Evolutionary conservation across 2,113 vertebrate species (phyloP), one percentile per base, ranked within the genome.

Genomic region (Halichoeres trimaculatus): DNA sequence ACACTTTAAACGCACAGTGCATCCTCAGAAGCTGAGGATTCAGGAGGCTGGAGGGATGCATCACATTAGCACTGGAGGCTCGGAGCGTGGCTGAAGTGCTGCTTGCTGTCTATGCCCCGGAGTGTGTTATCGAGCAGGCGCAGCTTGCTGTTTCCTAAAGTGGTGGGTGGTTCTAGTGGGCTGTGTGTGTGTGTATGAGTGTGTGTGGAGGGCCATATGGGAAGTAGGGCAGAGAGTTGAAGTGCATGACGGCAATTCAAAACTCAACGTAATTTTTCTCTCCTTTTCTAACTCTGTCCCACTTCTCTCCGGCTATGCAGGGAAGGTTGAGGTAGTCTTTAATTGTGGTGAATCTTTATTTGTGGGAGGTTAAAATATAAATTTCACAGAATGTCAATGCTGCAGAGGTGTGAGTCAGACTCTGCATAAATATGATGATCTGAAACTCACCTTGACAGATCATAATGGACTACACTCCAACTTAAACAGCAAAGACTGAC

Each of bases 51-150:
- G 50, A 74, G 60, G 50, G 38, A 61, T 36, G 67, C 41, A 61
- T 72, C 36, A 40, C 34, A 73, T 76, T 78, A 75, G 34, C 57
- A 35, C 41, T 45, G 38, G 8, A 45, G 24, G 67, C 57, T 72
- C 36, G 24, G 23, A 36, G 38, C 23, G 17, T 12, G 56, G 64
- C 11, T 80, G 22, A 64, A 68, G 70, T 52, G 52, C 30, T 54
- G 63, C 72, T 56, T 1, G 50, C 36, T 26, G 26, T 56, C 59
- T 35, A 3, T 62, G 60, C 58, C 66, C 79, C 51, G 34, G 66
- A 78, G 74, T 52, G 59, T 10, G 66, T 73, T 85, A 83, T 83
- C 62, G 45, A 70, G 58, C 50, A 71, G 54, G 12, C 23, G 10
- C 79, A 85, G 82, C 73, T 74, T 77, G 72, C 20, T 62, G 55